Evolutionary conservation across 2,113 vertebrate species (phyloP).

Genomic region (Columba janthina): DNA sequence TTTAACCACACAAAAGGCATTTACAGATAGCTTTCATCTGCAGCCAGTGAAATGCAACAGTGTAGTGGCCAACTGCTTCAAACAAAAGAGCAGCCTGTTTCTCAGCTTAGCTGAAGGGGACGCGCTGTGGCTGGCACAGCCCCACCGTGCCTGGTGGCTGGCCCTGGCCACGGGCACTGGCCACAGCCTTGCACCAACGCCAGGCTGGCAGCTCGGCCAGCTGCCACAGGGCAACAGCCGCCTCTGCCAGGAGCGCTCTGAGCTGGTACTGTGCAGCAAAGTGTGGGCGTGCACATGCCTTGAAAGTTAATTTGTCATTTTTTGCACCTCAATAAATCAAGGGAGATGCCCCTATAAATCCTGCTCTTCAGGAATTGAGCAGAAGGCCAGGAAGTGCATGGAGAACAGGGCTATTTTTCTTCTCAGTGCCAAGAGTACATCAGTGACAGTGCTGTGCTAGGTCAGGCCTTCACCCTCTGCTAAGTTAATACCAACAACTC

Average conservation of each 20-base stretch:
- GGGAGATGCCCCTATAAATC: slow-evolving; percentile 24
- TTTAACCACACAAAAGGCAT: neutral
- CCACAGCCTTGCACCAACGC: fast-evolving
- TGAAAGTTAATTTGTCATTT: neutral
- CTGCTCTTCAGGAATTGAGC: neutral
- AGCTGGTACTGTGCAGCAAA: neutral
- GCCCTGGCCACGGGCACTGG: fast-evolving
- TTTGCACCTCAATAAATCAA: slow-evolving; percentile 7
- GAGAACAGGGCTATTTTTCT: slow-evolving; percentile 27
- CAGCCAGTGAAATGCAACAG: neutral
- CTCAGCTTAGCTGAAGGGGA: neutral
- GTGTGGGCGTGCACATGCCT: fast-evolving
- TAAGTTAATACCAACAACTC: slow-evolving; percentile 28
- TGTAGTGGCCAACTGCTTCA: neutral
- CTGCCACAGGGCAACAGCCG: neutral
- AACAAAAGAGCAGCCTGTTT: neutral
- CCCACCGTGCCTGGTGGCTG: neutral
- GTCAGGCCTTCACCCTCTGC: slow-evolving; percentile 43
- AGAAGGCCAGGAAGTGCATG: neutral
- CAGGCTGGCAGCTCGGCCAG: fast-evolving
- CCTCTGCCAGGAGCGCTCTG: fast-evolving
- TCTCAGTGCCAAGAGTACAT: slow-evolving; percentile 1
- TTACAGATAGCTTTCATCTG: neutral
- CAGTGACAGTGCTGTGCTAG: slow-evolving; percentile 5
- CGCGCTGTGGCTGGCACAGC: neutral